phyloP scores from a whole-genome alignment of 2,797 vertebrate species.

The Lagodon rhomboides region DNA sequence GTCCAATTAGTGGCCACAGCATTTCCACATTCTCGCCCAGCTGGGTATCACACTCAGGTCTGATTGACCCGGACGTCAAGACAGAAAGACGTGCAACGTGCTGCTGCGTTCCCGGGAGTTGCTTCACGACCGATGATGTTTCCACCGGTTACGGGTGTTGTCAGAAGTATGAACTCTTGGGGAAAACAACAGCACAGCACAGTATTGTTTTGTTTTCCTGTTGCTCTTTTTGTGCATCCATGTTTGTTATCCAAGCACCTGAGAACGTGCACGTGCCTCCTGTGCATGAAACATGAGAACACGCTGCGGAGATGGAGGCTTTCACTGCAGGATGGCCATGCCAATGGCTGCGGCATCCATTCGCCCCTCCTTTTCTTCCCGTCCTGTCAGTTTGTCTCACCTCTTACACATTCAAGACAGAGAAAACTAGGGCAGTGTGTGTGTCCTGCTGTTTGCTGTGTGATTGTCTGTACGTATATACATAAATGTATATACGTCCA shows the following conservation, averaged over 20 bases:
- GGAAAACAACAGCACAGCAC: not conserved
- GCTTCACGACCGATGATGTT: constrained; percentile 12
- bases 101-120: constrained; percentile 7
- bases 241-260: not conserved
- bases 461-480: not conserved
- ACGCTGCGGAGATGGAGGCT: constrained; percentile 32
- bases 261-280: not conserved
- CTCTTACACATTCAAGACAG: constrained; percentile 34
- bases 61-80: not conserved
- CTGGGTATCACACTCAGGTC: not conserved
- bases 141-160: not conserved
- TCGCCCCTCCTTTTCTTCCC: constrained; percentile 20
- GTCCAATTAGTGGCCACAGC: constrained; percentile 29
- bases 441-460: constrained; percentile 23
- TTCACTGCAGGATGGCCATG: constrained; percentile 33
- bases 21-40: not conserved
- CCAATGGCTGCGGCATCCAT: constrained; percentile 44
- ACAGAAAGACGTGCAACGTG: no score
- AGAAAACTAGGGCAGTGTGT: constrained; percentile 46
- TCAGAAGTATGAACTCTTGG: constrained; percentile 10
- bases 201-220: not conserved
- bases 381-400: constrained; percentile 63
- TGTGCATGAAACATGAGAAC: constrained; percentile 9
- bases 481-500: no score
- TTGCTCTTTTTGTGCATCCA: not conserved